Evolutionary conservation across 1,140 invertebrate genomes (phyloP), one percentile per base, ranked within the genome.

Genomic region (Wiebesia pumilae): DNA sequence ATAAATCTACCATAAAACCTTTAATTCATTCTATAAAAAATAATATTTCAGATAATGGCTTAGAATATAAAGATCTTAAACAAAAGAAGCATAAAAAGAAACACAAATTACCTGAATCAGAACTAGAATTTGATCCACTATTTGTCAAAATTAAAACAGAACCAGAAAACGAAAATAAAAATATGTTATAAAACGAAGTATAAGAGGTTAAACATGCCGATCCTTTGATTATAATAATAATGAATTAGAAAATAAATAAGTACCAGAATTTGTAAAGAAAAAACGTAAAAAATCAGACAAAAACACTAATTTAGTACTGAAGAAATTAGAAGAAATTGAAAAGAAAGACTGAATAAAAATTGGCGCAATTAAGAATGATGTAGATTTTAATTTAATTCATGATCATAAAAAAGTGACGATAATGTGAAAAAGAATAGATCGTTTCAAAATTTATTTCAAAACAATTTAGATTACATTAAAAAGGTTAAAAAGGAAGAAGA

Each of bases 91-190:
- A 77, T 24, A 78, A 85, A 65, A 79, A 62, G 35, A 69, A 83
- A 84, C 35, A 69, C 47, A 51, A 62, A 71, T 62, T 69, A 58
- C 21, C 81, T 82, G 35, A 62, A 77, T 19, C n/a, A n/a, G 62
- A 85, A 33, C 38, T 19, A 71, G 43, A 78, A 79, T 69, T 54
- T 54, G 43, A 79, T 54, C 21, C 84, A 40, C 40, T 10, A 19
- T 54, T 38, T 6, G 40, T 86, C 0, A 83, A 75, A 87, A 83
- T 87, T 6, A 88, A 89, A 88, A 35, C 75, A 12, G 87, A 89
- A 40, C 69, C 67, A 40, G 51, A 81, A 65, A 77, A 67, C 21
- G 84, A 81, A 38, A 54, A 24, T 24, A 62, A 85, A 51, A 77
- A 38, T 4, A 67, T 67, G 33, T 38, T 33, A 10, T 71, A 43